Evolutionary conservation across 2,888 invertebrate species (phyloP).

Genomic region (Agonum fuliginosum): DNA sequence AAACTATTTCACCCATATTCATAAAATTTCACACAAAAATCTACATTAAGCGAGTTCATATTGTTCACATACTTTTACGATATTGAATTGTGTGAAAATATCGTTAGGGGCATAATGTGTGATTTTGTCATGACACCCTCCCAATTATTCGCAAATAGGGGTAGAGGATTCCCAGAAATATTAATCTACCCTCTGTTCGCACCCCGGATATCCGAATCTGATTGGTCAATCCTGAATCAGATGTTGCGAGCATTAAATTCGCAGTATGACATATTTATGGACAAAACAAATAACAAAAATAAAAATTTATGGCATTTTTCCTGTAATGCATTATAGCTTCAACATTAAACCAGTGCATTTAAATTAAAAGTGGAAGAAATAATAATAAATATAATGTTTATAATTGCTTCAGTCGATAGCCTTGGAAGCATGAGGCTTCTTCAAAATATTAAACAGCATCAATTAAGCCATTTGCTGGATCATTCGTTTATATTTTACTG

Average conservation of each 20-base stretch:
- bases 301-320: no score
- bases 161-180: not conserved
- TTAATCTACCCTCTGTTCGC: not conserved
- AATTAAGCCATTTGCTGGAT: conserved; percentile 25
- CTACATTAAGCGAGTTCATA: no score
- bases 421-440: conserved; percentile 15
- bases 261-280: not conserved
- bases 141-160: conserved; percentile 13
- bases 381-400: conserved; percentile 24
- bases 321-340: not conserved
- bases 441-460: not conserved
- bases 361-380: conserved; percentile 20
- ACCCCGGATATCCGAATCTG: not conserved
- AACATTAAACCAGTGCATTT: not conserved
- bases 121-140: not conserved
- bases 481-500: conserved; percentile 34
- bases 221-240: not conserved
- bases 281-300: not conserved
- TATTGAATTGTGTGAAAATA: no score
- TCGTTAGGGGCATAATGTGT: no score
- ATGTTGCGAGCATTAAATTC: not conserved
- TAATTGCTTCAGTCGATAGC: not conserved
- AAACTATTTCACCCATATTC: no score
- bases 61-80: no score
- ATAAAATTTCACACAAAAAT: no score